phyloP scores from a whole-genome alignment of 1,140 invertebrate species.

The Rhagoletis pomonella region DNA sequence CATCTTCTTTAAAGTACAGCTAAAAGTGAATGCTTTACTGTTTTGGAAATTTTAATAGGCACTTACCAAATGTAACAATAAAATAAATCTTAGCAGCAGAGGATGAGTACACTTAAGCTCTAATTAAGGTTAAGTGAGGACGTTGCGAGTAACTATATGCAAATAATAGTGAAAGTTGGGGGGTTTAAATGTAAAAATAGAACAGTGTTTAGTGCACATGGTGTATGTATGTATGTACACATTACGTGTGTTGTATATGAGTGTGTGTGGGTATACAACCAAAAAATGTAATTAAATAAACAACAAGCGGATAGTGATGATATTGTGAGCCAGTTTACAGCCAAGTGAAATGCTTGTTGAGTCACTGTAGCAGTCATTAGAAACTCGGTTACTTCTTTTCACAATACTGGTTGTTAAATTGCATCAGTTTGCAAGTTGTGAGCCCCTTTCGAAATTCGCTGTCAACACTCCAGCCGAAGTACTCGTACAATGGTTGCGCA shows the following conservation, averaged over 20 bases:
- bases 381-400: not conserved
- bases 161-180: not conserved
- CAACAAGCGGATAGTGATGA: not conserved
- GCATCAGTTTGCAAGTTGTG: not conserved
- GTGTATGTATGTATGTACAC: not conserved
- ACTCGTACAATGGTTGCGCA: not conserved
- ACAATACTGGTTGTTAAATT: not conserved
- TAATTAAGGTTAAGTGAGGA: conserved; percentile 17
- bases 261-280: not conserved
- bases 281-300: conserved; percentile 30
- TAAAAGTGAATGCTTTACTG: not conserved
- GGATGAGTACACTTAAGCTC: not conserved
- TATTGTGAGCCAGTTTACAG: not conserved
- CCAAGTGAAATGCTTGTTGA: not conserved
- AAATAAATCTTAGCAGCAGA: not conserved
- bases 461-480: not conserved
- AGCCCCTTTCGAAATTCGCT: not conserved
- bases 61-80: not conserved
- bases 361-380: not conserved
- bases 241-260: not conserved
- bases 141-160: not conserved
- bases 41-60: not conserved
- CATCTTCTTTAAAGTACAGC: not conserved
- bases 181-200: not conserved
- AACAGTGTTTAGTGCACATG: not conserved